Base-by-base conservation (phyloP, 2,888 invertebrate genomes). In the Melipona bicolor region DNA sequence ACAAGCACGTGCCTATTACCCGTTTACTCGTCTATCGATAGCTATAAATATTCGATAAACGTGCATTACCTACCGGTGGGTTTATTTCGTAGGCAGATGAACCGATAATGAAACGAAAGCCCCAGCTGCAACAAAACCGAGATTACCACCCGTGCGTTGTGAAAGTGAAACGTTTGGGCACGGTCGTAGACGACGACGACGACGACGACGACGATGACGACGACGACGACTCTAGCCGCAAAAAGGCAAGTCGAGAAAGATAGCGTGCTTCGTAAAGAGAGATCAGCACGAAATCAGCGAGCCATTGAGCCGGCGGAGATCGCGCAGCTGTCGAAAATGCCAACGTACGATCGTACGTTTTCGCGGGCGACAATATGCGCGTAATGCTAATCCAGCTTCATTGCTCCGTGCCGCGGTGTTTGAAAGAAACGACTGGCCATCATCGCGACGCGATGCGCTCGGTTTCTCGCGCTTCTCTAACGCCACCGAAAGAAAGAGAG, bases 341-440 rank as follows among this genome's bases (percentile, higher is more conserved):
- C 79, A 90, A 91, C 86, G 87, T 92, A 91, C 85, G 91, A 83
- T 85, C 86, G 86, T 77, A 80, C 87, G 76, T 90, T 87, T 79
- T 86, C 76, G 74, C 70, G 59, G 68, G 43, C 77, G 84, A 93
- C 93, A 93, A 93, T 93, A 83, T 86, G 69, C 85, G 83, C 88
- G 89, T 93, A 93, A 93, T 93, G 93, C 91, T 93, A 93, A 93
- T 92, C 93, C 92, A 89, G 87, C 83, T 91, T 91, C 88, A 88
- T 88, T 88, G 90, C 90, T 79, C 36, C 59, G 69, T 74, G 72
- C 73, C 70, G 72, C 36, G 49, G 15, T 50, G 65, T 65, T 86
- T 85, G 79, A 88, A 87, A 79, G 89, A 82, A 84, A 82, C 74
- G 76, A 54, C 62, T 68, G 17, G 62, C 68, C 61, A 50, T 81